A percentile compares a stretch with the other conserved stretches of the same genome.
Evolutionary conservation across 2,888 invertebrate species (phyloP).

Genomic region (Hermaeophaga mercurialis): DNA sequence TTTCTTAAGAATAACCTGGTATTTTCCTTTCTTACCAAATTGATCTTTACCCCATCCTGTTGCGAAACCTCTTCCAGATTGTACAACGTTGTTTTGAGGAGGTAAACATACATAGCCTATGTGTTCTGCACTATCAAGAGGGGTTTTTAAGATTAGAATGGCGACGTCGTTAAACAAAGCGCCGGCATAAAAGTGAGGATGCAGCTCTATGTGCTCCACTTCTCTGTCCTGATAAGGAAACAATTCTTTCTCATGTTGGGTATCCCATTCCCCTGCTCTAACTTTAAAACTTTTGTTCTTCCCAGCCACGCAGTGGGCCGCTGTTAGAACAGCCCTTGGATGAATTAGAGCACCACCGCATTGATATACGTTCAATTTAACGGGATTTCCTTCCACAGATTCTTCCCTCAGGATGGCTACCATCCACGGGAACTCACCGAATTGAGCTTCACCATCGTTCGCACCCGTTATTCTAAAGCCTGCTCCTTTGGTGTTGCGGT

Average conservation of each 20-base stretch:
- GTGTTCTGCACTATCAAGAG: conserved; percentile 42
- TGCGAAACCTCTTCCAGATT: conserved; percentile 43
- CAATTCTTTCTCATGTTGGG: conserved; percentile 72
- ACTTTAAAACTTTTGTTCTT: conserved; percentile 48
- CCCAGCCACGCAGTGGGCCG: conserved; percentile 74
- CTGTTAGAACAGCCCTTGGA: conserved; percentile 75
- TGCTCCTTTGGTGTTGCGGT: conserved; percentile 73
- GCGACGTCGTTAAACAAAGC: conserved; percentile 52
- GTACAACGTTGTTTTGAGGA: conserved; percentile 36
- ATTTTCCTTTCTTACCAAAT: conserved; percentile 61
- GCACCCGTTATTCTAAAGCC: conserved; percentile 73
- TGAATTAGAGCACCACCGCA: conserved; percentile 84
- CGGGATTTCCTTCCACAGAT: conserved; percentile 57
- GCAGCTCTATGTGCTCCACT: conserved; percentile 52
- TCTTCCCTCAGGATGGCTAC: conserved; percentile 68
- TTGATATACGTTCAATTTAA: conserved; percentile 42
- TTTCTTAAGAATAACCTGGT: conserved; percentile 73
- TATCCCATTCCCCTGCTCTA: conserved; percentile 85
- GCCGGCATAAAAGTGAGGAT: conserved; percentile 47
- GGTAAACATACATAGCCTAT: conserved; percentile 49
- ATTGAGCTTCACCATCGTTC: conserved; percentile 70
- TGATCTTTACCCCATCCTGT: conserved; percentile 52
- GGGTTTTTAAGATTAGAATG: conserved; percentile 44
- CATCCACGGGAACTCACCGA: conserved; percentile 88
- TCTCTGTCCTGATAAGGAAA: conserved; percentile 64